These are phyloP conservation scores for Mastigias papua DNA, from an alignment of 30 jellyfish, hydroid and myxozoan genomes.

Conservation along the genomic window DNA sequence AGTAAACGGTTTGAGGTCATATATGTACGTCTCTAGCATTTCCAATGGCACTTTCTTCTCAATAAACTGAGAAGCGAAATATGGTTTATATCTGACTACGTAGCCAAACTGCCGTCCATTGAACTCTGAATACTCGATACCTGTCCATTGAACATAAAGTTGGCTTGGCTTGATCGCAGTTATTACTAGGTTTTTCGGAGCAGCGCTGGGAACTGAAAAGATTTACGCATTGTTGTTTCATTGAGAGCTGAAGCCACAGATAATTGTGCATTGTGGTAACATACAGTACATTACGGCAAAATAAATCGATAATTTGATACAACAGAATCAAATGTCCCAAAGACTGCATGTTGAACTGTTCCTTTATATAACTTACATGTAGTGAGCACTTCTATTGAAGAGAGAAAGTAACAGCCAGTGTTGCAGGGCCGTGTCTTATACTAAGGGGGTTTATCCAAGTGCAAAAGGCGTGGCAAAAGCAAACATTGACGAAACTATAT, in stretches of 20 bases:
- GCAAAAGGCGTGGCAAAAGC: too few relatives aligned
- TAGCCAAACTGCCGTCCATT: conserved; percentile 73
- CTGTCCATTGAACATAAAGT: conserved; percentile 61
- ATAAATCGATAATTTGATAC: background rate
- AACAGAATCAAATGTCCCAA: background rate
- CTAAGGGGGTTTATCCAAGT: too few relatives aligned
- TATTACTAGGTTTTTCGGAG: conserved; percentile 39
- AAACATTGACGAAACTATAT: too few relatives aligned
- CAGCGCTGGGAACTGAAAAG: conserved; percentile 39
- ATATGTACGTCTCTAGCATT: background rate
- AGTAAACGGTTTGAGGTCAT: conserved; percentile 57
- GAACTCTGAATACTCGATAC: conserved; percentile 21
- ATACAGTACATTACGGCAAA: too few relatives aligned
- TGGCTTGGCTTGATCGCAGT: conserved; percentile 27
- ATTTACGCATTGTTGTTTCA: too few relatives aligned
- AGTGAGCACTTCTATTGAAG: too few relatives aligned
- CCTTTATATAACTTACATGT: too few relatives aligned
- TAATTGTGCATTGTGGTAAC: too few relatives aligned
- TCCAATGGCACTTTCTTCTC: background rate
- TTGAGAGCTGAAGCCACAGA: too few relatives aligned
- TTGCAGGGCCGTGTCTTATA: too few relatives aligned
- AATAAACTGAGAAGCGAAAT: background rate
- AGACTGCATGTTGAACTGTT: too few relatives aligned
- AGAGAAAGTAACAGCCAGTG: too few relatives aligned
- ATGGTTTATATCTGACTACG: conserved; percentile 33